Percentiles rank a stretch among this genome's conserved stretches.
Evolutionary conservation across 2,113 vertebrate genomes (phyloP).

Genomic region (Ia io): DNA sequence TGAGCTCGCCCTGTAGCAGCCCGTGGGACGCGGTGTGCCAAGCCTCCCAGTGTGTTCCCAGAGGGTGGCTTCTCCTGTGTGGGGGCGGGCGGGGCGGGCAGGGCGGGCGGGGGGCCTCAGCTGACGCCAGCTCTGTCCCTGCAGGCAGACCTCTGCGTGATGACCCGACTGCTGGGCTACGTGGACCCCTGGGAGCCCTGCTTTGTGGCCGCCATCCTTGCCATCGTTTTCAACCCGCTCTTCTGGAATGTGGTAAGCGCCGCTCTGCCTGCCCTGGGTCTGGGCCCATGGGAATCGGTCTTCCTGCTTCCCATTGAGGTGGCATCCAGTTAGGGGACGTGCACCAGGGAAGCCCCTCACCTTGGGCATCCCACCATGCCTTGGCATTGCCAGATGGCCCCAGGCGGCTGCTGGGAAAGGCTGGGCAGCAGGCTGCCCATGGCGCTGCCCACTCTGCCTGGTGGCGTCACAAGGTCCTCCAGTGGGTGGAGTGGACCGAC

Average conservation of each 20-base stretch:
- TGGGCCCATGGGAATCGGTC: not conserved
- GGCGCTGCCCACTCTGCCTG: fast-evolving
- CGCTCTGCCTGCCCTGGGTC: not conserved
- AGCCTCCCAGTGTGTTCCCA: not conserved
- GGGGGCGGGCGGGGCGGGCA: not conserved
- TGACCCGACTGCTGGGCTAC: constrained; percentile 78
- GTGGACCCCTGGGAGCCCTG: constrained; percentile 74
- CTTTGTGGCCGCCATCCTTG: constrained; percentile 76
- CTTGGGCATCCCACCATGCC: not conserved
- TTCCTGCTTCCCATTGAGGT: not conserved
- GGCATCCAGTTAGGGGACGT: not conserved
- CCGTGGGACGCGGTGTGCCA: not conserved
- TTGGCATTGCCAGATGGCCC: not conserved
- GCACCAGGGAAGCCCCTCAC: not conserved
- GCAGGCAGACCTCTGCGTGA: constrained; percentile 76
- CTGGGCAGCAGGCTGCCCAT: fast-evolving
- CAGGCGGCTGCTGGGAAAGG: not conserved
- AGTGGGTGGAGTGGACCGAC: fast-evolving
- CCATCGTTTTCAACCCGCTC: constrained; percentile 82
- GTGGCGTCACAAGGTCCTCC: fast-evolving
- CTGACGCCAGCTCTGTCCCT: constrained; percentile 23
- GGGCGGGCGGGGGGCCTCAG: not conserved
- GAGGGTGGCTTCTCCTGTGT: not conserved
- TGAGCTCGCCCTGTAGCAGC: not conserved
- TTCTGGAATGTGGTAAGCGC: constrained; percentile 88